Evolutionary conservation across 2,113 vertebrate genomes (phyloP).

Genomic region (Ranitomeya imitator): DNA sequence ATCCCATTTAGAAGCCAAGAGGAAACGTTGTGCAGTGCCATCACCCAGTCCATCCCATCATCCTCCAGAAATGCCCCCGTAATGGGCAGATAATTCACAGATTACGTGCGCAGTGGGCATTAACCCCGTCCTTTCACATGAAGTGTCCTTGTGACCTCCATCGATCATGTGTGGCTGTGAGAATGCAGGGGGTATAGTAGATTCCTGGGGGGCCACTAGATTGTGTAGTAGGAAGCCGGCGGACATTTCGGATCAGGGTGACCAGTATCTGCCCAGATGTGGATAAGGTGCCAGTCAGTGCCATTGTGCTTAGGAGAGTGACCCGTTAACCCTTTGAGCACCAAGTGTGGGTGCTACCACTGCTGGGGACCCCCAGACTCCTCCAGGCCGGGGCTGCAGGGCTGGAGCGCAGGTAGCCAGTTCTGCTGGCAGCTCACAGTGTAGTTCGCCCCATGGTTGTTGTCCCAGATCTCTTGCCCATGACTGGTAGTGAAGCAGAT

Average conservation of each 20-base stretch:
- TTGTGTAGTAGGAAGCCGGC: neutral
- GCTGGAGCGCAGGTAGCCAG: constrained; percentile 62
- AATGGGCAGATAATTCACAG: neutral
- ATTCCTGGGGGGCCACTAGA: neutral
- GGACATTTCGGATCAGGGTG: neutral
- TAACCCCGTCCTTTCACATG: neutral
- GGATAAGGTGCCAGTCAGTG: neutral
- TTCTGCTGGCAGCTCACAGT: constrained; percentile 42
- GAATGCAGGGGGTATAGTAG: neutral
- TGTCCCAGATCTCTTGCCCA: constrained; percentile 51
- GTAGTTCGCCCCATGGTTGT: constrained; percentile 46
- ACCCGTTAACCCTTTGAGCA: neutral
- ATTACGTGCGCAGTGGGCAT: neutral
- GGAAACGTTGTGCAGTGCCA: neutral
- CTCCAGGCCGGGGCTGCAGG: constrained; percentile 57
- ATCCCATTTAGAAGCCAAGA: neutral
- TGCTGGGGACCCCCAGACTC: neutral
- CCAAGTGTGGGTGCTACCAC: constrained; percentile 27
- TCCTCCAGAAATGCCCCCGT: neutral
- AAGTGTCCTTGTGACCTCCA: neutral
- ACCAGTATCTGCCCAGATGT: neutral
- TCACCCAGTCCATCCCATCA: neutral
- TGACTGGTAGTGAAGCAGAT: constrained; percentile 14
- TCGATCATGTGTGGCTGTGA: neutral
- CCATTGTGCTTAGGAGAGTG: neutral